Base-by-base conservation (phyloP, 2,888 invertebrate genomes). In the Elaeidobius kamerunicus region DNA sequence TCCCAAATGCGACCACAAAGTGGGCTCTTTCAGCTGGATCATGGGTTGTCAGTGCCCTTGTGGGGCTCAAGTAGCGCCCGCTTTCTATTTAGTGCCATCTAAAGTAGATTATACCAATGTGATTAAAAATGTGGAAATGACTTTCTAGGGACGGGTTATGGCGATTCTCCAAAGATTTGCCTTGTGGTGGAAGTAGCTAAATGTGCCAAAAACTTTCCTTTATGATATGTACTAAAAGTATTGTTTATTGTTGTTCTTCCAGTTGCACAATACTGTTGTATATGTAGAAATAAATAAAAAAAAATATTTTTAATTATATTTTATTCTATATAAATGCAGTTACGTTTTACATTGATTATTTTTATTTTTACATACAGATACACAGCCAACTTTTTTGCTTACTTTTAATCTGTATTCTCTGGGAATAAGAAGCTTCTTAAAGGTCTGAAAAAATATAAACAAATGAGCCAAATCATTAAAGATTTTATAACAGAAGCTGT, bases 11-110 rank as follows among this genome's bases (percentile, higher is more conserved):
- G 76, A 76, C 53, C 82, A 82, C 55, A 93, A 94, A 75, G 77
- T 94, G 55, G 95, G 94, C 19, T 90, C 88, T 52, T 94, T 89
- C 70, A 91, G 88, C 70, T 94, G 94, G 95, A 80, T 89, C 53
- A 87, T 86, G 82, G 90, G 91, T 47, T 91, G 90, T 65, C 86
- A 88, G 63, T 94, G 94, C 71, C 91, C 91, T 0, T 95, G 94
- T 72, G 92, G 92, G 0, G 84, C 86, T 57, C 89, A 90, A 73
- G 86, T 93, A 54, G 88, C 91, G 11, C 93, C 93, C 0, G 91
- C 91, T 17, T 95, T 94, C 76, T 94, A 94, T 74, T 77, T 95
- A 62, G 88, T 89, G 64, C 91, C 90, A 30, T 89, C 90, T 35
- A 92, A 91, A 76, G 90, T 94, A 56, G 94, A 94, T 73, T 86